Conservation (phyloP, 2,113 vertebrate species). For the Sylvilagus bachmani region DNA sequence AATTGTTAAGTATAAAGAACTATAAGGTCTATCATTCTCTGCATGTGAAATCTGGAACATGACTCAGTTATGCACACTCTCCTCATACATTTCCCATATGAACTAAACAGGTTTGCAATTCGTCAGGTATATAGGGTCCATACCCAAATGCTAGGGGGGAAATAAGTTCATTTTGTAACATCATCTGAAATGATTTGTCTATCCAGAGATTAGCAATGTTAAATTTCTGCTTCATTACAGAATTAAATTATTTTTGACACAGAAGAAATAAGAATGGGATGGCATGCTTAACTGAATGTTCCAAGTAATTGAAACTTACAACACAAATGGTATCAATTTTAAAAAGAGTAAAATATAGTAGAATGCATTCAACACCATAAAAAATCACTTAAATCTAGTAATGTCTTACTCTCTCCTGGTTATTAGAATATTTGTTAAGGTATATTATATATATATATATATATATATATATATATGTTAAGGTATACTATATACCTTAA, state of each 20-base stretch:
- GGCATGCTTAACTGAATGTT: background rate
- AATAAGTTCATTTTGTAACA: background rate
- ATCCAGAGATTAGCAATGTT: background rate
- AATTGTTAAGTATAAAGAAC: conserved; percentile 22
- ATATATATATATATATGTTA: no score
- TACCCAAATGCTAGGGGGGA: conserved; percentile 36
- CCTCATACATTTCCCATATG: background rate
- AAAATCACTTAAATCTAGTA: conserved; percentile 15
- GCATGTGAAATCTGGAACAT: conserved; percentile 5
- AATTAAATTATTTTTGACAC: conserved; percentile 31
- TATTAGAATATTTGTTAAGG: background rate
- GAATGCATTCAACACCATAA: conserved; percentile 38
- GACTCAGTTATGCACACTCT: conserved; percentile 16
- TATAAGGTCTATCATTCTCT: background rate
- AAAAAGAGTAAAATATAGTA: background rate
- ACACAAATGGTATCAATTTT: conserved; percentile 42
- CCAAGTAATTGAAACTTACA: conserved; percentile 31
- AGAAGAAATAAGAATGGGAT: conserved; percentile 21
- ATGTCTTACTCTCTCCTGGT: background rate
- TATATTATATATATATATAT: background rate
- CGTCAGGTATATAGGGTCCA: background rate
- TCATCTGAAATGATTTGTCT: background rate
- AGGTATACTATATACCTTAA: no score
- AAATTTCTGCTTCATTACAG: background rate
- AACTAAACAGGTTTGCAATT: conserved; percentile 20